Evolutionary conservation across 2,113 vertebrate species (phyloP).

Genomic region (Psittacula cyanocephala): DNA sequence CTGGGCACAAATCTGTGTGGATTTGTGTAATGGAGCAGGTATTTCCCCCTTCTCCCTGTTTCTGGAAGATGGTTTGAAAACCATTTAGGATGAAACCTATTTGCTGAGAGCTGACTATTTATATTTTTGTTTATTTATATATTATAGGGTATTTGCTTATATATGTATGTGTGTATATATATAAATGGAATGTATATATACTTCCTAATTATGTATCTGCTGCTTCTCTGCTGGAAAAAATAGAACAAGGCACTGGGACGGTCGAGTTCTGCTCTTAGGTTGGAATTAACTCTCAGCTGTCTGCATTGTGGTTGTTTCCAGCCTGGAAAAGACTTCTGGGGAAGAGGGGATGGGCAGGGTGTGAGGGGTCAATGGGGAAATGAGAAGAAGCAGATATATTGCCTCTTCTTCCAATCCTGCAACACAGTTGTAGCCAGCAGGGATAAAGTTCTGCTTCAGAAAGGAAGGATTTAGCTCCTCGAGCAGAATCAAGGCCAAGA

Average conservation of each 20-base stretch:
- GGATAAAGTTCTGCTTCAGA: neutral
- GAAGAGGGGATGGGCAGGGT: neutral
- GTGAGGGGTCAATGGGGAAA: neutral
- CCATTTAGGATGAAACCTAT: neutral
- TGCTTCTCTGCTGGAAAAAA: neutral
- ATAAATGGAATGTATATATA: neutral
- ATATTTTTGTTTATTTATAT: neutral
- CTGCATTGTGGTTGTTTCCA: neutral
- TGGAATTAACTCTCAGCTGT: neutral
- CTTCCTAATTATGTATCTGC: neutral
- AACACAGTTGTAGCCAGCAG: neutral
- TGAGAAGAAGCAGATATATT: neutral
- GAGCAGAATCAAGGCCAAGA: neutral
- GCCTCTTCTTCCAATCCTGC: neutral
- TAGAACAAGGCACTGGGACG: neutral
- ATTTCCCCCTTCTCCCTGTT: neutral
- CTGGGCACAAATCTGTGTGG: neutral
- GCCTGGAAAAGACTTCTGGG: neutral
- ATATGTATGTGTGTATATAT: neutral
- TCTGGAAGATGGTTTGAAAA: neutral
- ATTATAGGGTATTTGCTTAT: fast-evolving
- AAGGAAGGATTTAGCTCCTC: neutral
- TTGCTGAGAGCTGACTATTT: neutral
- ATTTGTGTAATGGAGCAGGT: neutral
- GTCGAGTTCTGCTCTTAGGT: neutral